Percentiles rank a stretch among this genome's conserved stretches.
Evolutionary conservation across 2,888 invertebrate genomes (phyloP).

Genomic region (Octodonta nipae): DNA sequence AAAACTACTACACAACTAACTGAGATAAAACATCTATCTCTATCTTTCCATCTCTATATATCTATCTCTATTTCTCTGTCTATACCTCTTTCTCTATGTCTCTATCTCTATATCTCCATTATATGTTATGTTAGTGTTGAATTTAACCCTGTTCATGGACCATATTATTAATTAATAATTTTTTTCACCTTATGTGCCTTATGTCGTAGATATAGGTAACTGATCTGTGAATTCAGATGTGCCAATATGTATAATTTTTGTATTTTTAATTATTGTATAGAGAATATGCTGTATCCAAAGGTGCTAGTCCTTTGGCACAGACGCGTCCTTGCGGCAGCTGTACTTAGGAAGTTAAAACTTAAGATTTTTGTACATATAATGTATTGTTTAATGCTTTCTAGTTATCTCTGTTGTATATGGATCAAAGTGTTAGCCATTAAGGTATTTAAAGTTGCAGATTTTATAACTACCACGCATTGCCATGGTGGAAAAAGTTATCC

Average conservation of each 20-base stretch:
- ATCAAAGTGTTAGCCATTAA: background rate
- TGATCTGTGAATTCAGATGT: conserved; percentile 23
- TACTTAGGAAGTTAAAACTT: conserved; percentile 13
- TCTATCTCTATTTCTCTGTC: no score
- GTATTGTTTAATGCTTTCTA: background rate
- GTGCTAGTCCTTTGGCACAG: conserved; percentile 14
- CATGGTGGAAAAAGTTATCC: no score
- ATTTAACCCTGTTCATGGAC: no score
- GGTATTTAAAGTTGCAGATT: background rate
- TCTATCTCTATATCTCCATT: no score
- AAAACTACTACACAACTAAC: no score
- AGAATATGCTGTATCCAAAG: conserved; percentile 17
- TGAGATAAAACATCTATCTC: no score
- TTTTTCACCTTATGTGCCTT: no score
- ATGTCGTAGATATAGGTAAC: conserved; percentile 3
- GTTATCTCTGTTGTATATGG: background rate
- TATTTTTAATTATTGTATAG: conserved; percentile 8
- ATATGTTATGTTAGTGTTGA: no score
- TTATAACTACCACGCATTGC: background rate
- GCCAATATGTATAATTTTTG: conserved; percentile 11
- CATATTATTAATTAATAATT: no score
- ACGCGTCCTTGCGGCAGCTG: conserved; percentile 18
- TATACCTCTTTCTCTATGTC: no score
- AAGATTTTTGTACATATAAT: no score
- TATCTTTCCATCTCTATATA: no score